These are phyloP conservation scores for Poeciliopsis occidentalis DNA, from an alignment of 2,113 vertebrate species.

Conservation along the genomic window DNA sequence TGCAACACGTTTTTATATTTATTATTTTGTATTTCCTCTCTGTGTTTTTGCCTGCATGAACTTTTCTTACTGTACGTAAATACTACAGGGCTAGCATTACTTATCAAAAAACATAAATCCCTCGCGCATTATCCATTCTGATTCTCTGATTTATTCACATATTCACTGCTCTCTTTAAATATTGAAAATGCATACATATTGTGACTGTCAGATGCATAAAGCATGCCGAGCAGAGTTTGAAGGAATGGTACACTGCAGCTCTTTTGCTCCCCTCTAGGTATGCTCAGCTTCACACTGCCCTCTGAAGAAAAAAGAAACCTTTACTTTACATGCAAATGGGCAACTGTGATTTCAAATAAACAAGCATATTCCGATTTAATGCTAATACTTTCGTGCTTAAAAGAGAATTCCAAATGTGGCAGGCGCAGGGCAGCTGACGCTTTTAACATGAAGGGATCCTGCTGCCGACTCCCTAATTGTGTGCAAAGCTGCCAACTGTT, in stretches of 20 bases:
- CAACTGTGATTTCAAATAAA: neutral
- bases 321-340: conserved; percentile 49
- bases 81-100: conserved; percentile 12
- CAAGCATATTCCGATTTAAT: conserved; percentile 45
- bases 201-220: conserved; percentile 40
- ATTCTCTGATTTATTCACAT: conserved; percentile 69
- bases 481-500: conserved; percentile 88
- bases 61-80: conserved; percentile 17
- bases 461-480: conserved; percentile 79
- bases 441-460: conserved; percentile 62
- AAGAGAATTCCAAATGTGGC: conserved; percentile 77
- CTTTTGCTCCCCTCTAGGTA: conserved; percentile 48
- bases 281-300: conserved; percentile 26
- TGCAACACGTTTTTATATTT: neutral
- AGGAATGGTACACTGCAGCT: conserved; percentile 33
- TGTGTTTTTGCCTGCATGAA: conserved; percentile 8
- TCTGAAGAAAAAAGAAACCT: conserved; percentile 47
- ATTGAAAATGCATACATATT: conserved; percentile 65
- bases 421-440: conserved; percentile 38
- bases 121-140: conserved; percentile 62
- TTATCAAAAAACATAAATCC: conserved; percentile 52
- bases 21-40: neutral
- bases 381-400: conserved; percentile 77
- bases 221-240: conserved; percentile 51
- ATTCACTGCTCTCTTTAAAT: conserved; percentile 69